Conservation (phyloP, 2,888 invertebrate species). For the Phortica magna region DNA sequence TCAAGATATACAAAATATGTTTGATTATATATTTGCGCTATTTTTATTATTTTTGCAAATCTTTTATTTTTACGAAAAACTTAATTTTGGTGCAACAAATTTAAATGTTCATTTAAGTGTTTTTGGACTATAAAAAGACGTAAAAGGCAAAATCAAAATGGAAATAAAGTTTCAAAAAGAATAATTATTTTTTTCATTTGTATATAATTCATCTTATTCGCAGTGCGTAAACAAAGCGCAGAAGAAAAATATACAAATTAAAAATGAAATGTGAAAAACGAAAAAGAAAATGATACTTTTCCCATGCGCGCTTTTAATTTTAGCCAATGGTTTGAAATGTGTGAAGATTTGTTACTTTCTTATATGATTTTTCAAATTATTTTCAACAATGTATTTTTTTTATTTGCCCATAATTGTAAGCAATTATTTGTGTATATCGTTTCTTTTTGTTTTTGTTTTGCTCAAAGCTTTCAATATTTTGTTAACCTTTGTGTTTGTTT, state of each 20-base stretch:
- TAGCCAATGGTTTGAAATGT: neutral
- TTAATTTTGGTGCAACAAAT: neutral
- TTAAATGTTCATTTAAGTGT: slow-evolving; percentile 1
- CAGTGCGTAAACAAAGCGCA: neutral
- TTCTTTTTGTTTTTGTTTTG: too few relatives aligned
- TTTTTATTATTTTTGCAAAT: neutral
- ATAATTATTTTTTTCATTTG: slow-evolving; percentile 7
- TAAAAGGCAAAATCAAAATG: neutral
- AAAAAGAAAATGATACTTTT: neutral
- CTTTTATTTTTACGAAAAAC: neutral
- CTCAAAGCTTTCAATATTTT: too few relatives aligned
- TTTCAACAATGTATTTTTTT: neutral
- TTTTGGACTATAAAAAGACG: neutral
- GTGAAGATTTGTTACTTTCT: neutral
- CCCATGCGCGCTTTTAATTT: neutral
- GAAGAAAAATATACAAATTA: neutral
- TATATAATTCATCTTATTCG: slow-evolving; percentile 4
- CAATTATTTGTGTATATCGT: too few relatives aligned
- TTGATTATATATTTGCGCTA: neutral
- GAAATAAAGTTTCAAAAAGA: neutral
- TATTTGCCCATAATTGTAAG: neutral
- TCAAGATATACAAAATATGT: neutral
- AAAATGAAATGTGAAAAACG: neutral
- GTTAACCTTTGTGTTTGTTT: too few relatives aligned
- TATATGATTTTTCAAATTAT: neutral